Evolutionary conservation across 2,113 vertebrate genomes (phyloP), one percentile per base, ranked within the genome.

Genomic region (Oxyura jamaicensis): DNA sequence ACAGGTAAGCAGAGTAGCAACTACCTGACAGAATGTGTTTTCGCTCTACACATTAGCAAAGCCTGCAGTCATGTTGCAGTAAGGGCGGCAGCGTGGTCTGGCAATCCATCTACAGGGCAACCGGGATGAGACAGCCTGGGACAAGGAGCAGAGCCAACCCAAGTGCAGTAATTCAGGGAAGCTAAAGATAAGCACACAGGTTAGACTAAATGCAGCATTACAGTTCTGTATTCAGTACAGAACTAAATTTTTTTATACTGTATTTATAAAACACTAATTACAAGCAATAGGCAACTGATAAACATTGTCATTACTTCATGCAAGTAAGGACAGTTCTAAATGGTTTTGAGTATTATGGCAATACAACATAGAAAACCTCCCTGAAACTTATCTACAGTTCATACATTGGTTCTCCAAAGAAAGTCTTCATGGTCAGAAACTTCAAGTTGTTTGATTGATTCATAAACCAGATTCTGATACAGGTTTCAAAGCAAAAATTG

Each of bases 101-200:
- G 75, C n/a, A 81, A 74, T 69, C 77, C 59, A 52, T 78, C 25
- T 52, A 36, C 1, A 9, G 63, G n/a, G 76, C 44, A 73, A 19
- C 19, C 3, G 4, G 68, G 52, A 75, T 35, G 18, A 63, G 41
- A 71, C 41, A 63, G 42, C 4, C 12, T 63, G 17, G 46, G 53
- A 65, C n/a, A 78, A 74, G 53, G 11, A 41, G 22, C 41, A 77
- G 67, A 56, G 35, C 18, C 2, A 5, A 77, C 16, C 4, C 3
- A 0, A 1, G 2, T 56, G 23, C 0, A 1, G 31, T 33, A 63
- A 42, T 46, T 35, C 46, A 59, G 35, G 22, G 31, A 85, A 44
- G 23, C n/a, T 12, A 26, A 23, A 75, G 50, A 42, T 17, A 71
- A 58, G 25, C 23, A n/a, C 12, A 33, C 17, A 58, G 1, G 2